Evolutionary conservation across 2,797 vertebrate species (phyloP).

Genomic region (Emys orbicularis): DNA sequence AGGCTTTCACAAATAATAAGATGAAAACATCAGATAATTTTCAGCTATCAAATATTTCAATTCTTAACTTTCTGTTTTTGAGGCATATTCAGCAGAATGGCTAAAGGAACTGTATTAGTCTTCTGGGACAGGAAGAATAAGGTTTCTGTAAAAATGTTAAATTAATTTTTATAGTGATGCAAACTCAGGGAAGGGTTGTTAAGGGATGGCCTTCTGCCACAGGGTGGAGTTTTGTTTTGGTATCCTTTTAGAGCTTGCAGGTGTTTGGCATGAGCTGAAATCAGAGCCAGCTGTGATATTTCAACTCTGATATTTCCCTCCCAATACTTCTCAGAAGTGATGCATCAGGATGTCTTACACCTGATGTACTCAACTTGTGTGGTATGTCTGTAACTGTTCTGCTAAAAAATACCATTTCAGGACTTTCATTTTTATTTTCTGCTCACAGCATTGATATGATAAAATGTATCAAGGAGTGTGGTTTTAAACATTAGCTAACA

Average conservation of each 20-base stretch:
- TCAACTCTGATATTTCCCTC: constrained; percentile 83
- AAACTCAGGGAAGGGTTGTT: constrained; percentile 81
- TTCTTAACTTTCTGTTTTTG: constrained; percentile 65
- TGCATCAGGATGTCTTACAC: constrained; percentile 83
- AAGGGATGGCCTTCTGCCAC: constrained; percentile 82
- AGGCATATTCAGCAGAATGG: constrained; percentile 73
- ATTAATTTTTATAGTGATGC: constrained; percentile 84
- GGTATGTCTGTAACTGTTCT: constrained; percentile 72
- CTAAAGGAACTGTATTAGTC: constrained; percentile 76
- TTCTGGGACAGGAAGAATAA: constrained; percentile 82
- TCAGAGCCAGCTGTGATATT: constrained; percentile 85
- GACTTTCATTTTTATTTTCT: constrained; percentile 18
- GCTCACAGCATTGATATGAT: background rate
- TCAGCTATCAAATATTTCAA: constrained; percentile 74
- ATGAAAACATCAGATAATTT: constrained; percentile 73
- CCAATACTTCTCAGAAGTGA: constrained; percentile 85
- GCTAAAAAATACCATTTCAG: constrained; percentile 41
- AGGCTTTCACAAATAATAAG: constrained; percentile 75
- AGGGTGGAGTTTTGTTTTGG: constrained; percentile 88
- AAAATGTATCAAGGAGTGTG: background rate
- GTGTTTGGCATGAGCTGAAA: constrained; percentile 85
- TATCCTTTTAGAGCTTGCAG: constrained; percentile 87
- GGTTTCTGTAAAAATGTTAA: constrained; percentile 82
- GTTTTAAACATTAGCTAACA: background rate
- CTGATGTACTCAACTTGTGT: constrained; percentile 86